Conservation (phyloP, 2,888 invertebrate species). For the Caenorhabditis sp. region DNA sequence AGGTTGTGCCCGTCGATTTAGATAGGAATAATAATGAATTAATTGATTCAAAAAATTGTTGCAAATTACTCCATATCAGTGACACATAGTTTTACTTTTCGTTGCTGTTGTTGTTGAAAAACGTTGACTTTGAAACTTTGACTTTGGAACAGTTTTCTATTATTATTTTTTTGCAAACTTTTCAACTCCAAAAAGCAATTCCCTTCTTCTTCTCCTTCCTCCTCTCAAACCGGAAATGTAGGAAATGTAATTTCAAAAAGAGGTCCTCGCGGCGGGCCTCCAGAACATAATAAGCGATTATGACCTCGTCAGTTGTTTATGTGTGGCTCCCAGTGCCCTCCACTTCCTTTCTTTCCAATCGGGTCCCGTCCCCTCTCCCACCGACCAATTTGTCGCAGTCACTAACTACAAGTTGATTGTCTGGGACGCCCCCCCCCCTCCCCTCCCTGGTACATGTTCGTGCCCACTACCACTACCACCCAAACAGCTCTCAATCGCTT, state of each 20-base stretch:
- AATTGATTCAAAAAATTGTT: too few species aligned
- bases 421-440: background rate
- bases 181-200: slow-evolving; percentile 1
- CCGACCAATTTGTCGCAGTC: background rate
- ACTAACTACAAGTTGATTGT: slow-evolving; percentile 16
- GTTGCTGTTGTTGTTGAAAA: too few species aligned
- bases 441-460: too few species aligned
- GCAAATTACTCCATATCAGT: too few species aligned
- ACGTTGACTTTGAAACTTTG: too few species aligned
- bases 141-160: too few species aligned
- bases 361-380: slow-evolving; percentile 4
- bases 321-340: slow-evolving; percentile 50
- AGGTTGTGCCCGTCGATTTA: too few species aligned
- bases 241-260: slow-evolving; percentile 44
- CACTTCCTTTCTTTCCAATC: slow-evolving; percentile 48
- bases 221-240: slow-evolving; percentile 32
- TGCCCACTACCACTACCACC: too few species aligned
- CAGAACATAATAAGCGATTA: slow-evolving; percentile 62
- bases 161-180: slow-evolving; percentile 7
- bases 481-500: slow-evolving; percentile 42
- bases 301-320: slow-evolving; percentile 65
- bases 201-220: background rate
- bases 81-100: too few species aligned
- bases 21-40: too few species aligned
- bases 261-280: slow-evolving; percentile 24